Percentiles rank a stretch among this genome's conserved stretches.
Evolutionary conservation across 2,797 vertebrate genomes (phyloP).

Genomic region (Rhyacichthys aspro): DNA sequence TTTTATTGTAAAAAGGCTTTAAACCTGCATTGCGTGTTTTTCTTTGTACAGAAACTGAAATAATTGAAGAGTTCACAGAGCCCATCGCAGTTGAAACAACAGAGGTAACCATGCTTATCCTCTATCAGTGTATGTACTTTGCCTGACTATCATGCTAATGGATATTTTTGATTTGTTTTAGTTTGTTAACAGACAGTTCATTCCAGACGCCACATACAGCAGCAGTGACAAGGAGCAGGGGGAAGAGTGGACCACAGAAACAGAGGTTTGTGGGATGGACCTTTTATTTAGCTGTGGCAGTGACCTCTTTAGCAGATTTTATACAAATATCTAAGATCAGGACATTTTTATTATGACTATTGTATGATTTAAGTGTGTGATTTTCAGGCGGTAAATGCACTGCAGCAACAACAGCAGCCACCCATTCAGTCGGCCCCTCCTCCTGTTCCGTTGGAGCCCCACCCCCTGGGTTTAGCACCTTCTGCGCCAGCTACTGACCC

Average conservation of each 20-base stretch:
- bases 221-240: conserved; percentile 92
- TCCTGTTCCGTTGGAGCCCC: conserved; percentile 84
- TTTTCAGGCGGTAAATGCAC: conserved; percentile 84
- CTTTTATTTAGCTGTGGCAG: too few species aligned
- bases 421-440: conserved; percentile 71
- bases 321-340: too few species aligned
- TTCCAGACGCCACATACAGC: conserved; percentile 93
- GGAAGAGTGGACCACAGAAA: conserved; percentile 89
- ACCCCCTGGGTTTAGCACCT: conserved; percentile 80
- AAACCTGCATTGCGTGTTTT: neutral
- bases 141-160: conserved; percentile 5
- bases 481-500: conserved; percentile 88
- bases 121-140: neutral
- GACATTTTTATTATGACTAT: too few species aligned
- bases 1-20: neutral
- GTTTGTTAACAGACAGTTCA: conserved; percentile 99
- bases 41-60: conserved; percentile 84
- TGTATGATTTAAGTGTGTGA: conserved; percentile 3
- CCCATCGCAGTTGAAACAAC: conserved; percentile 92
- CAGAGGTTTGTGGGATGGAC: conserved; percentile 61
- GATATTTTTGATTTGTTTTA: conserved; percentile 56
- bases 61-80: conserved; percentile 90
- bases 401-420: conserved; percentile 82
- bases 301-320: neutral
- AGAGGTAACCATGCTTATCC: conserved; percentile 78